Evolutionary conservation across 1,140 invertebrate species (phyloP).

Genomic region (Gryllus bimaculatus): DNA sequence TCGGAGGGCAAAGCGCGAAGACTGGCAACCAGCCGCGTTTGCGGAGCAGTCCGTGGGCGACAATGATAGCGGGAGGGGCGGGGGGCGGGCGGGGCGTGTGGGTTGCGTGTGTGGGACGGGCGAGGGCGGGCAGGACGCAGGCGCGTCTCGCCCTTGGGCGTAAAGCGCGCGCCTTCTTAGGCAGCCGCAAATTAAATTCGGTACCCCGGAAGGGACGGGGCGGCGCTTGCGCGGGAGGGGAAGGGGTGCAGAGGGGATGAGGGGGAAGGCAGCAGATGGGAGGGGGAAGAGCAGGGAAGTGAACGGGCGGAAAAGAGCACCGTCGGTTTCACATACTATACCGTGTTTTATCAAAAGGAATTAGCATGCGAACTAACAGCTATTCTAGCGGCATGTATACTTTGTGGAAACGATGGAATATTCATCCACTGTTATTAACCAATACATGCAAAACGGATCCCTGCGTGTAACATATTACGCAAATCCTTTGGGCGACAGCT

Average conservation of each 20-base stretch:
- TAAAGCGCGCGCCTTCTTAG: background rate
- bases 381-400: background rate
- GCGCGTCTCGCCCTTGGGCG: too few species aligned
- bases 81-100: too few species aligned
- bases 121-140: too few species aligned
- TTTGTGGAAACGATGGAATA: background rate
- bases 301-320: background rate
- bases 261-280: background rate
- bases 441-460: background rate
- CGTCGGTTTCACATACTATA: background rate
- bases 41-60: too few species aligned
- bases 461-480: background rate
- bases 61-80: too few species aligned
- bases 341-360: background rate
- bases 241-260: background rate
- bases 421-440: background rate
- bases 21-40: too few species aligned
- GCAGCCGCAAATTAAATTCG: background rate
- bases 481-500: conserved; percentile 3
- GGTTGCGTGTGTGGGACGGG: too few species aligned
- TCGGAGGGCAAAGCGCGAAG: too few species aligned
- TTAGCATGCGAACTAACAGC: background rate
- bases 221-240: background rate
- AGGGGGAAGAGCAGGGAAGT: background rate
- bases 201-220: background rate